These are phyloP conservation scores for Globodera rostochiensis DNA, from an alignment of 1,140 invertebrate species.

Conservation along the genomic window DNA sequence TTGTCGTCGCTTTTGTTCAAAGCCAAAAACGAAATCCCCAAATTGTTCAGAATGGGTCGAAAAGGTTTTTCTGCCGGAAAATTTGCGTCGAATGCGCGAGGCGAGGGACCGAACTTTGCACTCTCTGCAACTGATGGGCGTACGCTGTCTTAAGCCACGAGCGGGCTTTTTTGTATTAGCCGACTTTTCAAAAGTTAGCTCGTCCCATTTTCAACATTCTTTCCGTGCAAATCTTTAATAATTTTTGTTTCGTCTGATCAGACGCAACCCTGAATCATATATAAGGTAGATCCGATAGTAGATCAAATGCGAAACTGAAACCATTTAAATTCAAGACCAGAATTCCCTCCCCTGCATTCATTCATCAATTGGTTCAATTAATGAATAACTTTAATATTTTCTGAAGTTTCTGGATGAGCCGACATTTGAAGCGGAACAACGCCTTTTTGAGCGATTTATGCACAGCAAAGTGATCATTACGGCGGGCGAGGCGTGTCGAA, in stretches of 20 bases:
- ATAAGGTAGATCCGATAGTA: too few relatives aligned
- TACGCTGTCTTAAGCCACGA: slow-evolving; percentile 44
- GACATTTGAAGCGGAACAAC: slow-evolving; percentile 46
- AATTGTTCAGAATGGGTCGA: slow-evolving; percentile 43
- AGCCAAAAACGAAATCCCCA: too few relatives aligned
- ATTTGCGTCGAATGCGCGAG: slow-evolving; percentile 41
- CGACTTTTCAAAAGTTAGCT: slow-evolving; percentile 44
- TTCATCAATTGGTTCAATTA: too few relatives aligned
- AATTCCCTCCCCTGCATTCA: too few relatives aligned
- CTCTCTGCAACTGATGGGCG: slow-evolving; percentile 22
- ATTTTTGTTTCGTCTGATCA: too few relatives aligned
- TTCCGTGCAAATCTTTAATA: neutral
- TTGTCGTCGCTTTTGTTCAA: too few relatives aligned
- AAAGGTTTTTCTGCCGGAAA: slow-evolving; percentile 50
- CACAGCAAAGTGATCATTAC: slow-evolving; percentile 44
- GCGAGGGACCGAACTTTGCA: slow-evolving; percentile 38
- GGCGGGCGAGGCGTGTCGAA: slow-evolving; percentile 39
- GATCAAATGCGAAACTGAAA: too few relatives aligned
- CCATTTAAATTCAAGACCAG: too few relatives aligned
- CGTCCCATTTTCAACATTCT: too few relatives aligned
- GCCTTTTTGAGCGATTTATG: slow-evolving; percentile 35
- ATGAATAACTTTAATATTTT: neutral
- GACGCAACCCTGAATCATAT: too few relatives aligned
- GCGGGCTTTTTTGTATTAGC: slow-evolving; percentile 48
- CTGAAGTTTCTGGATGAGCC: slow-evolving; percentile 40